phyloP scores from a whole-genome alignment of 2,113 vertebrate genomes.

The Macroglossus sobrinus region DNA sequence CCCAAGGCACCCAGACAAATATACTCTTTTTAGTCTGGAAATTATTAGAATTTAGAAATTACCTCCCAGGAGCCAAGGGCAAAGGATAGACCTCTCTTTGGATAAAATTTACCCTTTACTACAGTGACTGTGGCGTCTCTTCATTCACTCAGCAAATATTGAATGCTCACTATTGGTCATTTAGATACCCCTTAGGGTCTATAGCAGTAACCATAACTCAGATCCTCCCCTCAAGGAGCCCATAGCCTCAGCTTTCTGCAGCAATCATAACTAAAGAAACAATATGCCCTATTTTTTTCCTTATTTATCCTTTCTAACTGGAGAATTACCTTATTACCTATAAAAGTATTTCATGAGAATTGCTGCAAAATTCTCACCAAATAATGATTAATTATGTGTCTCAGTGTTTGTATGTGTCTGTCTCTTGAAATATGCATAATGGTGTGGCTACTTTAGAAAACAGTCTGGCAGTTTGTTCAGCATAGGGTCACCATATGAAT shows the following conservation, averaged over 20 bases:
- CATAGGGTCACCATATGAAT: background rate
- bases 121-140: background rate
- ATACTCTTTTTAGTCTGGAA: background rate
- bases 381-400: background rate
- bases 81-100: background rate
- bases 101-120: background rate
- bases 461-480: background rate
- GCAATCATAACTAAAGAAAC: background rate
- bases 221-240: background rate
- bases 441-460: background rate
- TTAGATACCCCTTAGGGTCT: background rate
- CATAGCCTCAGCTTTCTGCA: background rate
- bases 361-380: background rate
- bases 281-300: background rate
- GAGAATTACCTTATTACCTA: background rate
- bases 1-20: background rate
- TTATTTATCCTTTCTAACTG: background rate
- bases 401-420: background rate
- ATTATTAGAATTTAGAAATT: background rate
- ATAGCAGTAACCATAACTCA: background rate
- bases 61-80: background rate
- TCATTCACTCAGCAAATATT: background rate
- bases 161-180: background rate
- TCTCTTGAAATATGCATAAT: background rate
- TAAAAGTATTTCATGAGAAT: background rate